Conservation (phyloP, 2,797 vertebrate species). For the Tinamus major region DNA sequence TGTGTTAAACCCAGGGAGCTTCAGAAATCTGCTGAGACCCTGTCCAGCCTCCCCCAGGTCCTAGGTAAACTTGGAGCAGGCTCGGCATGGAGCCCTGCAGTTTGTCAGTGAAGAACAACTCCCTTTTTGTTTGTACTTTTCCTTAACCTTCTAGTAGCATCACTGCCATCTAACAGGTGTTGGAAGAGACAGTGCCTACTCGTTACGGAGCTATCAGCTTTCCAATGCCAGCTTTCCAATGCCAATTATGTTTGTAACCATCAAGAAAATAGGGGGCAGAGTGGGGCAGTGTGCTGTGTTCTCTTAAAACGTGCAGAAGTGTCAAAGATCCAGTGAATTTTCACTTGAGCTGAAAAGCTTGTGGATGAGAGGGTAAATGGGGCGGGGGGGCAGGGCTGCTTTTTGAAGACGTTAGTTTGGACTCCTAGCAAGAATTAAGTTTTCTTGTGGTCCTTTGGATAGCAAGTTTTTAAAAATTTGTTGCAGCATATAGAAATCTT, state of each 20-base stretch:
- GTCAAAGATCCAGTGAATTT: background rate
- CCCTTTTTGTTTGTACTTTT: background rate
- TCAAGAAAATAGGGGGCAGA: background rate
- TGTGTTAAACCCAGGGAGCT: background rate
- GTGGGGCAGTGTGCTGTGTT: rapidly evolving
- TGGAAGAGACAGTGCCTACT: background rate
- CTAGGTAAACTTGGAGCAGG: background rate
- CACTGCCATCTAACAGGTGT: background rate
- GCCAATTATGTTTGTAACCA: background rate
- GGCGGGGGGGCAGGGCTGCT: background rate
- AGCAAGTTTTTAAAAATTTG: background rate
- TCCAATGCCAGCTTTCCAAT: background rate
- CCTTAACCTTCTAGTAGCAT: background rate
- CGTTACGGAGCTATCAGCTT: background rate
- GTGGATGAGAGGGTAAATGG: background rate
- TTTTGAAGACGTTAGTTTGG: background rate
- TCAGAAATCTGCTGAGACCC: background rate
- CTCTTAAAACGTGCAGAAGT: background rate
- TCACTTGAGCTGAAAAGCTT: background rate
- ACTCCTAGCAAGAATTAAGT: background rate
- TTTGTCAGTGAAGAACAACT: background rate
- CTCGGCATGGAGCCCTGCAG: background rate
- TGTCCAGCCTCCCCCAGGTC: background rate
- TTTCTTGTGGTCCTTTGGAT: background rate
- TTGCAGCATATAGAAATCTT: background rate